These are phyloP conservation scores for Cichlasoma orientale DNA, from an alignment of 2,797 vertebrate genomes.

Conservation along the genomic window DNA sequence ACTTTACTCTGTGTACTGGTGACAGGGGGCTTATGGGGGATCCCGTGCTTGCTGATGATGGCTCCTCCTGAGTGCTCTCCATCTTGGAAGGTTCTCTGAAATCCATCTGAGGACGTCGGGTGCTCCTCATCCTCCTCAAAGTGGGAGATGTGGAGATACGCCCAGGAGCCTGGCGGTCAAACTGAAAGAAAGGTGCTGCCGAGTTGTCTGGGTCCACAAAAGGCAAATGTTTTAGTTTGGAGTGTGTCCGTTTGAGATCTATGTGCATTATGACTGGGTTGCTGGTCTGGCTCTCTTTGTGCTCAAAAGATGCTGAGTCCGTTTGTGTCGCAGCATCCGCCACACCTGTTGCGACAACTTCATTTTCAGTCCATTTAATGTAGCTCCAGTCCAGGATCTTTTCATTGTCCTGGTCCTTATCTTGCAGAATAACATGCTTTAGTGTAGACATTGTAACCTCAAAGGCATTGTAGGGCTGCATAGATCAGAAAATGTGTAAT, in stretches of 20 bases:
- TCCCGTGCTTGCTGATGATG: not conserved
- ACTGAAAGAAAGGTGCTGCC: slow-evolving; percentile 77
- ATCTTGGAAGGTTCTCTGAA: slow-evolving; percentile 53
- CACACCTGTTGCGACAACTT: slow-evolving; percentile 48
- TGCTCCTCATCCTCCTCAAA: slow-evolving; percentile 85
- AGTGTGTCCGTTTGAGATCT: slow-evolving; percentile 72
- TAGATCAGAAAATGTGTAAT: slow-evolving; percentile 52
- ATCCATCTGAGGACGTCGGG: slow-evolving; percentile 58
- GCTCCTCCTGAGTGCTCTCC: slow-evolving; percentile 69
- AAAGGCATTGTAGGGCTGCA: slow-evolving; percentile 71
- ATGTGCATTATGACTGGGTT: slow-evolving; percentile 78
- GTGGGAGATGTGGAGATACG: slow-evolving; percentile 92
- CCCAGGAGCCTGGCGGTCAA: slow-evolving; percentile 84
- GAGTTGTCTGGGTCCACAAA: slow-evolving; percentile 57
- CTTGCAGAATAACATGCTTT: slow-evolving; percentile 72
- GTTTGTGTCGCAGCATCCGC: slow-evolving; percentile 78
- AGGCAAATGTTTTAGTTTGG: slow-evolving; percentile 68
- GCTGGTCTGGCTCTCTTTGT: slow-evolving; percentile 80
- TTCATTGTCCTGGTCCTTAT: slow-evolving; percentile 69
- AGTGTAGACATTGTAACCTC: slow-evolving; percentile 77
- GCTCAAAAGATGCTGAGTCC: slow-evolving; percentile 21
- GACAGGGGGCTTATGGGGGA: slow-evolving; percentile 49
- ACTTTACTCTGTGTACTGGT: slow-evolving; percentile 56
- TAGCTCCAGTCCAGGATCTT: slow-evolving; percentile 78
- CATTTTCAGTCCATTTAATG: slow-evolving; percentile 76